phyloP scores from a whole-genome alignment of 2,797 vertebrate genomes.

The Stomatorhinus walkeri region DNA sequence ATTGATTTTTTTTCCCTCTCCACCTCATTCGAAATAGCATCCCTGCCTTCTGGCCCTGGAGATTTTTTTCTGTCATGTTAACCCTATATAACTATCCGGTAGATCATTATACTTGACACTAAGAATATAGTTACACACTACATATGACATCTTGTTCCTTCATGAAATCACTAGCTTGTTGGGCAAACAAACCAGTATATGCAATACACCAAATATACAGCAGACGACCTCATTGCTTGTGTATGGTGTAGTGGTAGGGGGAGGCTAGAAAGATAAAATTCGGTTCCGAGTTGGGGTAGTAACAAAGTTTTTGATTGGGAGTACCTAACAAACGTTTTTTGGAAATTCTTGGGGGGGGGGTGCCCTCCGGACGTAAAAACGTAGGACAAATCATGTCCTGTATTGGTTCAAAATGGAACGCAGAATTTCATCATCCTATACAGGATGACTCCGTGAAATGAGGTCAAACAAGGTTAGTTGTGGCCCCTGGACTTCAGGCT shows the following conservation, averaged over 20 bases:
- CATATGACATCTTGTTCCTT: neutral
- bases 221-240: neutral
- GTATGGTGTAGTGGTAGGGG: neutral
- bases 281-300: neutral
- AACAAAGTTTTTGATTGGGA: neutral
- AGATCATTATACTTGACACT: neutral
- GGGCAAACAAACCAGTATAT: neutral
- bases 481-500: neutral
- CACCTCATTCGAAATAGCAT: constrained; percentile 13
- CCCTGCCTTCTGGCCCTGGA: neutral
- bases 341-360: neutral
- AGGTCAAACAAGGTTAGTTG: neutral
- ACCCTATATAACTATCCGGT: neutral
- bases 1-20: constrained; percentile 22
- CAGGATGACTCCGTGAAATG: neutral
- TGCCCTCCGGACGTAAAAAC: neutral
- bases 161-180: neutral
- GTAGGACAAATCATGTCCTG: neutral
- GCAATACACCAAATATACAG: neutral
- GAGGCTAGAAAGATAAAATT: neutral
- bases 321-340: neutral
- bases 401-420: neutral
- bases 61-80: neutral
- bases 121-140: neutral
- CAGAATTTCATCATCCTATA: neutral